Evolutionary conservation across 2,888 invertebrate genomes (phyloP).

Genomic region (Plemyria rubiginata): DNA sequence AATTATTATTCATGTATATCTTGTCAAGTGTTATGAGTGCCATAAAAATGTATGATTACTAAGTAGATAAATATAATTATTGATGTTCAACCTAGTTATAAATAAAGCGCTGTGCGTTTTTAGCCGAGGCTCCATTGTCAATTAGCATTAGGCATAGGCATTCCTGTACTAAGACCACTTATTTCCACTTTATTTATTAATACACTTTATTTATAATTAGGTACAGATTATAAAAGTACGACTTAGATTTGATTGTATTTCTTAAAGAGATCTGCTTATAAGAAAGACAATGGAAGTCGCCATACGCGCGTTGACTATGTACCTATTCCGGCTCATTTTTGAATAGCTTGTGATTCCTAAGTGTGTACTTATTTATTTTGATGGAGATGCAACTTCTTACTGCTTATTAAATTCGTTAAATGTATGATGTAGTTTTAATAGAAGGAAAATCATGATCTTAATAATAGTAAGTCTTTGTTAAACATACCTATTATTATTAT

Average conservation of each 20-base stretch:
- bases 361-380: background rate
- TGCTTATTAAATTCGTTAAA: background rate
- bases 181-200: no score
- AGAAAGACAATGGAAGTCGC: no score
- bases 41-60: background rate
- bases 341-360: no score
- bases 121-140: background rate
- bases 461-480: no score
- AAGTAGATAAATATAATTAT: background rate
- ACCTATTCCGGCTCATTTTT: no score
- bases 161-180: background rate
- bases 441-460: no score
- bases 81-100: background rate
- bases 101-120: slow-evolving; percentile 2
- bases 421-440: background rate
- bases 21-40: background rate
- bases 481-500: no score
- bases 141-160: background rate
- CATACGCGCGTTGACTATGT: no score
- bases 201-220: no score
- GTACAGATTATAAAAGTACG: no score
- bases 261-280: no score
- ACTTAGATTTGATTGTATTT: no score
- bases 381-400: background rate
- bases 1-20: background rate